Evolutionary conservation across 92 coral and sea anemone species (phyloP), one percentile per base, ranked within the genome.

Genomic region (Heteractis magnifica): DNA sequence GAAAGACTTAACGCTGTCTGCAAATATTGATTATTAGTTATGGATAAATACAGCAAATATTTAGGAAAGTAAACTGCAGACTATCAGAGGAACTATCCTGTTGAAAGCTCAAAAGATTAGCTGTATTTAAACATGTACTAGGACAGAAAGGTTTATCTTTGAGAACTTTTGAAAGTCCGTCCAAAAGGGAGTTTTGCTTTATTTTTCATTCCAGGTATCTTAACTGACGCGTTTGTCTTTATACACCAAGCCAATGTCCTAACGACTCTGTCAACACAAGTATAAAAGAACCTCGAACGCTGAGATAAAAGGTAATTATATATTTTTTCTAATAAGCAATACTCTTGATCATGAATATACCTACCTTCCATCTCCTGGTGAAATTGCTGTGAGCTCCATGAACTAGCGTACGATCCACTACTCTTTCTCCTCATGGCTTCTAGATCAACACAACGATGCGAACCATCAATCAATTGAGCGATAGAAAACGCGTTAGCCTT

Each of bases 401-500:
- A 8, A 68, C 10, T 81, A 10, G 84, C 51, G 88, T 91, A 90
- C 81, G 91, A 92, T 78, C 88, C 84, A 44, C 86, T 84, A 78
- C 89, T 92, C 87, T 90, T 90, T 34, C 44, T 34, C 74, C 93
- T 85, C 73, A 83, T 86, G 91, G 85, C 80, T 79, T 84, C 90
- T 87, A 93, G 83, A 77, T 84, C 88, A 88, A 87, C 90, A 26
- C 94, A 91, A 76, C 84, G 80, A 86, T 95, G 99, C 52, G 99
- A 94, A 79, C 97, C 98, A 91, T 97, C 99, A 82, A 97, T 94
- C 77, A 97, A 93, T 70, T 97, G 99, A 70, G 98, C 99, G 77
- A 97, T 97, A 76, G 99, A 97, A 86, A 97, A 96, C 53, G 99
- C 99, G 95, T 94, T 96, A 78, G 99, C 99, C 86, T 94, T 96